Conservation (phyloP, 2,113 vertebrate genomes). For the Sinocyclocheilus anophthalmus region DNA sequence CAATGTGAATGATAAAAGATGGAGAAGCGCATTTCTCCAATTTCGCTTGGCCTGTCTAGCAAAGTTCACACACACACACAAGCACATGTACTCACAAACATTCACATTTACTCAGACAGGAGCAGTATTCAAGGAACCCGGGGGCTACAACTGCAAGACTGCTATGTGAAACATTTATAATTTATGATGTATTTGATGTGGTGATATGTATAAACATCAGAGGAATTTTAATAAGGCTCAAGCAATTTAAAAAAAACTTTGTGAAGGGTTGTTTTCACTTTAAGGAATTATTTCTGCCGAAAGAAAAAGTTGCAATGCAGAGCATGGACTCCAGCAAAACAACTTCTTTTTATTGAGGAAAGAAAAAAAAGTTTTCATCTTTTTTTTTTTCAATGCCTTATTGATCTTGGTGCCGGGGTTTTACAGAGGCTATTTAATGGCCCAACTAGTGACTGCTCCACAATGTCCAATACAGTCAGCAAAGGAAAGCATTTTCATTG, state of each 20-base stretch:
- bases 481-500: constrained; percentile 78
- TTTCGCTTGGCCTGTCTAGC: constrained; percentile 76
- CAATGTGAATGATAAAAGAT: constrained; percentile 76
- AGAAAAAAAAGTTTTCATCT: constrained; percentile 68
- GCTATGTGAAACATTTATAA: constrained; percentile 82
- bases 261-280: constrained; percentile 69
- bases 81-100: constrained; percentile 18
- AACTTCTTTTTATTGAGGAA: constrained; percentile 4
- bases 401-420: constrained; percentile 71
- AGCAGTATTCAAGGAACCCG: constrained; percentile 79
- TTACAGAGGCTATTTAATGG: constrained; percentile 72
- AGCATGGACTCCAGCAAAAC: constrained; percentile 36
- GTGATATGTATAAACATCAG: constrained; percentile 81
- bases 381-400: constrained; percentile 70
- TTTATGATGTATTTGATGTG: constrained; percentile 82
- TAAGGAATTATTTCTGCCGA: constrained; percentile 48
- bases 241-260: constrained; percentile 64
- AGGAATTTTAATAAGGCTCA: constrained; percentile 81
- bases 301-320: constrained; percentile 63
- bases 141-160: constrained; percentile 76
- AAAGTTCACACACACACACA: constrained; percentile 71
- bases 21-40: constrained; percentile 76
- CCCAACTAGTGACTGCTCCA: constrained; percentile 61
- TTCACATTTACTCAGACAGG: constrained; percentile 64
- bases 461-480: constrained; percentile 74